Base-by-base conservation (phyloP, 2,113 vertebrate genomes). In the Rhinogobius similis region DNA sequence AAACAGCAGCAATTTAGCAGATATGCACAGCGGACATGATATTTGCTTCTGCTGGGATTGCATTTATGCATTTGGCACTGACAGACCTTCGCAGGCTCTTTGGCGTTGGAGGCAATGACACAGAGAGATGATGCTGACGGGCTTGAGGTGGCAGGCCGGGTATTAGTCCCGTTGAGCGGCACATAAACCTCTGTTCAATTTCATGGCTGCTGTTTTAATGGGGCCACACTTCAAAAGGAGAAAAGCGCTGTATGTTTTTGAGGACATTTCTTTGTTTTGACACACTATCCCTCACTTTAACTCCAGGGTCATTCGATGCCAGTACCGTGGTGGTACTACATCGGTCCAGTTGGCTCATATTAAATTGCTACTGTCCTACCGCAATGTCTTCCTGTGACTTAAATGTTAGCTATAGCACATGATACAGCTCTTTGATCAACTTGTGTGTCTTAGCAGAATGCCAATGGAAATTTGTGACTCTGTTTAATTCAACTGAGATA, bases 161-260 rank as follows among this genome's bases (percentile, higher is more conserved):
- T 80, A 75, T 74, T 43, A 78, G 62, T 73, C 65, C 50, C 41
- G 24, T 52, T 63, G 21, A 50, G 69, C 59, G 73, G 55, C 78
- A 69, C 73, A 83, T 87, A 84, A 89, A 90, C 82, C 82, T 69
- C 72, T 56, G 81, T 75, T 83, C 53, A 82, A 72, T 90, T 82
- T 88, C 77, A 88, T 74, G 72, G 72, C 48, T 52, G 72, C 65
- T 72, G 56, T 68, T 88, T 90, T 86, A 87, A 90, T 77, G 73
- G 53, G 56, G 62, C 65, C 58, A 46, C n/a, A 56, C 16, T 77
- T 79, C 8, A 1, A 50, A 41, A 55, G 38, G 38, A 66, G 39
- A 67, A 67, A 65, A 61, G 52, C 26, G 65, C 70, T 52, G 73
- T 36, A 77, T 67, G 79, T 24, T 26, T 46, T 65, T 76, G 72